Base-by-base conservation (phyloP, 2,797 vertebrate species). In the Diplodus puntazzo region DNA sequence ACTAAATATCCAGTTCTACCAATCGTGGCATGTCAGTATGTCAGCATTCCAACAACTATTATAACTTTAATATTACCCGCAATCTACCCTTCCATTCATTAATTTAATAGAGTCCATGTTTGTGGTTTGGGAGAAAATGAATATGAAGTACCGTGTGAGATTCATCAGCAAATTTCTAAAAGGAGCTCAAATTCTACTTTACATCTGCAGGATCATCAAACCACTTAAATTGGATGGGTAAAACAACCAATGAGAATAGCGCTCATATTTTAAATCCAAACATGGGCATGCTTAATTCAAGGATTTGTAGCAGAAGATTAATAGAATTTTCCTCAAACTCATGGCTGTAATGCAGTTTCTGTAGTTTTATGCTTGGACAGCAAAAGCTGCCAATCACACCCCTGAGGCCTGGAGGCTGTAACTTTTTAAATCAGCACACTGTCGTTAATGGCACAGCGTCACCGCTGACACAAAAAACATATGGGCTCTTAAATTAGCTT, bases 181-280 rank as follows among this genome's bases (percentile, higher is more conserved):
- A 50, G 25, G 21, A 69, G 46, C 48, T 74, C 12, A 75, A 62
- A 73, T 61, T 25, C 27, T 61, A n/a, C 59, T 72, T 72, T 18
- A 68, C 68, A 76, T 80, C 60, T 55, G 63, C 66, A 71, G 57
- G 64, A 66, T 85, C 80, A 68, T 83, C 61, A 77, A 53, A 83
- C 65, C 48, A 67, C 53, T 57, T 73, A 12, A 81, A 77, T 70
- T 18, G n/a, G 48, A 42, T 6, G n/a, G 12, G 42, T 60, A 21
- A 77, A 54, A 66, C 16, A 67, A 55, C 55, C 3, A 69, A 43
- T 68, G 43, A 79, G 58, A 71, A 59, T 27, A 43, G 18, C 43
- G 34, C 12, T 73, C 13, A 42, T 20, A 54, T 46, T 60, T 18
- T 46, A 75, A 66, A 58, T 77, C n/a, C 81, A 68, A 82, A 55